These are phyloP conservation scores for Scrobipalpa costella DNA, from an alignment of 2,888 invertebrate genomes.

Conservation along the genomic window DNA sequence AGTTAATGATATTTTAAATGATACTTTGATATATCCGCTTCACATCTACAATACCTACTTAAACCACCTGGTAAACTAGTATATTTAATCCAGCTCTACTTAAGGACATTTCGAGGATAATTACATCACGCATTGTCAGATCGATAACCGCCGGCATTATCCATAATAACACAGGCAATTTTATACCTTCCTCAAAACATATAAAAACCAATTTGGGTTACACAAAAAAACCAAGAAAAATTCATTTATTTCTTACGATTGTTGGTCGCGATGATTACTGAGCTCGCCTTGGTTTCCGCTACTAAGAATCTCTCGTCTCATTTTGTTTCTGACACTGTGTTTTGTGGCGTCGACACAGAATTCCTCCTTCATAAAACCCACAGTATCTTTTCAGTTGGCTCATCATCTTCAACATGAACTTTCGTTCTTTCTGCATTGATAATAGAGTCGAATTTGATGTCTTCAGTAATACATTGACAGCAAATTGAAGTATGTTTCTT, in stretches of 20 bases:
- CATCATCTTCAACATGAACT: background rate
- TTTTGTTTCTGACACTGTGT: slow-evolving; percentile 13
- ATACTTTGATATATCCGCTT: no score
- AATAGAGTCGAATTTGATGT: background rate
- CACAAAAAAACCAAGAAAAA: slow-evolving; percentile 53
- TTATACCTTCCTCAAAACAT: slow-evolving; percentile 60
- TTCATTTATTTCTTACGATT: slow-evolving; percentile 74
- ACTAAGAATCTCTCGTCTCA: slow-evolving; percentile 35
- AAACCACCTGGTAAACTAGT: background rate
- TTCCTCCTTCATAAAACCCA: slow-evolving; percentile 5
- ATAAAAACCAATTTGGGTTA: slow-evolving; percentile 68
- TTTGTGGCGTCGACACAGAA: slow-evolving; percentile 14
- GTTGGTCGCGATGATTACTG: slow-evolving; percentile 63
- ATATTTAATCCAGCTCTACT: background rate
- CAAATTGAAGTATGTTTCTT: background rate
- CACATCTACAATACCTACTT: background rate
- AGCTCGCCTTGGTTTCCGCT: slow-evolving; percentile 64
- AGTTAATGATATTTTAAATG: no score
- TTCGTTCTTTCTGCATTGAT: background rate
- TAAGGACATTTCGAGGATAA: slow-evolving; percentile 10
- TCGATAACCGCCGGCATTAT: slow-evolving; percentile 54
- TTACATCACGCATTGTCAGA: slow-evolving; percentile 51
- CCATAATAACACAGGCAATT: slow-evolving; percentile 57
- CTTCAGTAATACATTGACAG: background rate
- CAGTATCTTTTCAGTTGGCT: background rate